Evolutionary conservation across 2,797 vertebrate genomes (phyloP), one percentile per base, ranked within the genome.

Genomic region (Rhinogobio ventralis): DNA sequence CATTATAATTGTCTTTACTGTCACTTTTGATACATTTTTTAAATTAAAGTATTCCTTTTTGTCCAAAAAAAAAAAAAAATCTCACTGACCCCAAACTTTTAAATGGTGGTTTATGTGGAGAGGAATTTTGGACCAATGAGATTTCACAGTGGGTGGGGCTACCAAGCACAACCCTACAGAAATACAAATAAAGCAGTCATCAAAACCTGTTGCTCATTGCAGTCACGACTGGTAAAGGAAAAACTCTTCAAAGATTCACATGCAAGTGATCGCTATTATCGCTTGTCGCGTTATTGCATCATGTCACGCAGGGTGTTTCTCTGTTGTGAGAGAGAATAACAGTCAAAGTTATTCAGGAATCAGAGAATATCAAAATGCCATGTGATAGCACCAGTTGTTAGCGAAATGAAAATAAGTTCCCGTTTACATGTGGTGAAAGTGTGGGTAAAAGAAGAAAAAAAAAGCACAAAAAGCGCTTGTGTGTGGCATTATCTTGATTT

Each of bases 401-500:
- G n/a, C 85, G 90, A 90, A 92, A 92, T 23, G 17, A 64, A 66
- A 76, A 23, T 39, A 68, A 76, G 46, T 66, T 76, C 72, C 67
- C 8, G 1, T 84, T 71, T 46, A 33, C 66, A 19, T 71, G 51
- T n/a, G 25, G 69, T 57, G 36, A 60, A 20, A 71, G 51, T 25
- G 23, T 62, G 39, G 28, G 64, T 84, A 72, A 71, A 45, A 13
- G 25, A 60, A 78, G 49, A 46, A 23, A 68, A 30, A 69, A 72
- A 39, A 62, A 45, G 7, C 25, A 9, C 46, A 17, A 46, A 51
- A 68, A 55, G 17, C 5, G 0, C 57, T 19, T 93, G 91, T 93
- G 92, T 89, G 92, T 90, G 83, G 91, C 90, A 91, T 93, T 92
- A 93, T 93, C 91, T 90, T 2, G 33, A 92, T 92, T 93, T 93